These are phyloP conservation scores for Palythoa grandiflora DNA, from an alignment of 92 coral and sea anemone species.

Conservation along the genomic window DNA sequence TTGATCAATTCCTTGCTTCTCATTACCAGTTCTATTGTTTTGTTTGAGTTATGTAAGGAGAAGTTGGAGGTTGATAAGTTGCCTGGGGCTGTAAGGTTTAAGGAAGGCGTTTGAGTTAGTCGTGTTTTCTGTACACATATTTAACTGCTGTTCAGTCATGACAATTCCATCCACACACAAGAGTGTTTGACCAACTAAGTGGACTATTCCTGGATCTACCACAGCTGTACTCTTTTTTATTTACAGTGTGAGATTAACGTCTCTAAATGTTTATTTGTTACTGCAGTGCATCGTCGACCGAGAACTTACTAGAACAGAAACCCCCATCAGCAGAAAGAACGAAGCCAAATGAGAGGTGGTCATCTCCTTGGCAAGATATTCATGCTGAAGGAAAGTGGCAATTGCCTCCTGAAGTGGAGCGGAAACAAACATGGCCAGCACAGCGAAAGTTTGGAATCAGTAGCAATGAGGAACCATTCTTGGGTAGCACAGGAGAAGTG, in stretches of 20 bases:
- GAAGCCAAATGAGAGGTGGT: neutral
- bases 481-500: neutral
- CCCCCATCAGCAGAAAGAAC: conserved; percentile 10
- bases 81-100: no score
- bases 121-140: no score
- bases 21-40: no score
- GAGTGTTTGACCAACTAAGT: no score
- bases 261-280: neutral
- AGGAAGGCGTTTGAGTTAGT: no score
- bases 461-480: neutral
- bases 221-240: neutral
- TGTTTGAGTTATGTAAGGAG: no score
- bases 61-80: no score
- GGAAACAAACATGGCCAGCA: neutral
- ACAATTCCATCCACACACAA: no score
- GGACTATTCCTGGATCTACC: no score
- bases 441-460: conserved; percentile 20
- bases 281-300: conserved; percentile 27
- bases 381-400: neutral
- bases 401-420: conserved; percentile 2
- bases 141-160: no score
- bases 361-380: neutral
- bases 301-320: conserved; percentile 14
- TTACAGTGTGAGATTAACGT: neutral
- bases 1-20: no score